Conservation (phyloP, 2,113 vertebrate genomes). For the Chloebia gouldiae region DNA sequence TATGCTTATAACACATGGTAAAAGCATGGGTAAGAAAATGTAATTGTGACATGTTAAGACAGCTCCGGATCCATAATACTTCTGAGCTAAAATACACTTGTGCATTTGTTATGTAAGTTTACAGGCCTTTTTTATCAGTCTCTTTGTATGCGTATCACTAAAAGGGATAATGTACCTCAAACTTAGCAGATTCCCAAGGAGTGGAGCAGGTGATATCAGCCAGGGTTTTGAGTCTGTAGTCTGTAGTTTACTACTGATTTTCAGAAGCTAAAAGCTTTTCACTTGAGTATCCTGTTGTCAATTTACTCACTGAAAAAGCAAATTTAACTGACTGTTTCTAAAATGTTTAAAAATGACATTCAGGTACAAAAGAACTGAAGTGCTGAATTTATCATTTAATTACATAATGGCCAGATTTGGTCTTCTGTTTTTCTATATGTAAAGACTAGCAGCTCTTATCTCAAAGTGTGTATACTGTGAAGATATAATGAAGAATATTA, state of each 20-base stretch:
- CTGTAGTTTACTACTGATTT: neutral
- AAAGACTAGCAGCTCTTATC: neutral
- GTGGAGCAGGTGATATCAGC: neutral
- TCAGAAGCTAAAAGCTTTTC: neutral
- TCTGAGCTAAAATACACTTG: slow-evolving; percentile 47
- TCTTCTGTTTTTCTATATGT: neutral
- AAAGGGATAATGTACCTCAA: neutral
- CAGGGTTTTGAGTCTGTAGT: neutral
- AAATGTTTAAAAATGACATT: neutral
- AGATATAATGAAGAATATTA: neutral
- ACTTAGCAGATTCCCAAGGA: neutral
- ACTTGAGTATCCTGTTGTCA: neutral
- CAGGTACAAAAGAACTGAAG: neutral
- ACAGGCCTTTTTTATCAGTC: neutral
- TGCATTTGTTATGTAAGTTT: slow-evolving; percentile 53
- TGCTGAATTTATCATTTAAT: neutral
- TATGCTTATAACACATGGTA: slow-evolving; percentile 70
- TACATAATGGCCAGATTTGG: neutral
- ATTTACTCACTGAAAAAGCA: neutral
- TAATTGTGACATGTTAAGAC: slow-evolving; percentile 65
- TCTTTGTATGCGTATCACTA: neutral
- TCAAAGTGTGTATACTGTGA: neutral
- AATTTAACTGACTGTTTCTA: neutral
- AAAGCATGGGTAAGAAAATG: slow-evolving; percentile 64
- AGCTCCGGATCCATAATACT: slow-evolving; percentile 33